Evolutionary conservation across 1,140 invertebrate species (phyloP).

Genomic region (Hyles vespertilio): DNA sequence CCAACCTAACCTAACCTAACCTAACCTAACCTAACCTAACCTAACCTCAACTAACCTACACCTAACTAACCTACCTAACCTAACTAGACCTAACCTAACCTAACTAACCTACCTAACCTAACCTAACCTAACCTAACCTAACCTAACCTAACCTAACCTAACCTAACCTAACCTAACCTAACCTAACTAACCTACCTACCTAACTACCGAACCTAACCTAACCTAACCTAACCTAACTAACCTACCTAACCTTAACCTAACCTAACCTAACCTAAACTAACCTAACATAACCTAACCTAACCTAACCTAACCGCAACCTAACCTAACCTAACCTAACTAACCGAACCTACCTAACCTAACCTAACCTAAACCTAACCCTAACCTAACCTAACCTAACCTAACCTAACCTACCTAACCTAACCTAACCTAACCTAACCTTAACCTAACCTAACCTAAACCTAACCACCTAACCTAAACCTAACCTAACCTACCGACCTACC

Average conservation of each 20-base stretch:
- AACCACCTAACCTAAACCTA: too few species aligned
- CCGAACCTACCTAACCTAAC: conserved; percentile 20
- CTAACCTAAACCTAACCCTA: conserved; percentile 25
- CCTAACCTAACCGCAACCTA: conserved; percentile 24
- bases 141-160: conserved; percentile 26
- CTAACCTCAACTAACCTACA: conserved; percentile 17
- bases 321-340: conserved; percentile 24
- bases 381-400: conserved; percentile 19
- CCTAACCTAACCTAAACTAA: conserved; percentile 17
- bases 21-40: conserved; percentile 16
- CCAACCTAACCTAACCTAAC: conserved; percentile 18
- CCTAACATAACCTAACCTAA: too few species aligned
- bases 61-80: conserved; percentile 11
- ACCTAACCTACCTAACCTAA: conserved; percentile 17
- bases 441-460: not conserved
- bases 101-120: conserved; percentile 29
- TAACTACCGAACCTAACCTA: conserved; percentile 13
- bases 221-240: conserved; percentile 7
- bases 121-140: conserved; percentile 24
- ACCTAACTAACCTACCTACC: conserved; percentile 25
- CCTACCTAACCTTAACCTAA: conserved; percentile 20
- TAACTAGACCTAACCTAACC: conserved; percentile 36
- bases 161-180: conserved; percentile 24
- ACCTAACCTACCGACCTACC: too few species aligned
- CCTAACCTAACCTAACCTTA: not conserved